A percentile compares a stretch with the other conserved stretches of the same genome.
These are phyloP conservation scores for Bolborhynchus lineola DNA, from an alignment of 2,113 vertebrate genomes.

Conservation along the genomic window DNA sequence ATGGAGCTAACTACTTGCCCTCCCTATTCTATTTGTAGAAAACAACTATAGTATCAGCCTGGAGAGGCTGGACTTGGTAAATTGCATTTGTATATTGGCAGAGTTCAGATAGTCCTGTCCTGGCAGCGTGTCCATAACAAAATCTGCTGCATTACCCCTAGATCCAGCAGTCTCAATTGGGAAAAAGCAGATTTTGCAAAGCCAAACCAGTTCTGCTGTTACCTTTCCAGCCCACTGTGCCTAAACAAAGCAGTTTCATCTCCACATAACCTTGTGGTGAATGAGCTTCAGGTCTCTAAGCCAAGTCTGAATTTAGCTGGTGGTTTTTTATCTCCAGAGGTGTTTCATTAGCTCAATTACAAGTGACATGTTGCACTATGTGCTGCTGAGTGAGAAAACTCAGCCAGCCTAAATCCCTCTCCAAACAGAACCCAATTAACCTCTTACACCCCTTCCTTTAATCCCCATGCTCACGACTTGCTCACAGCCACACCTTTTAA, in stretches of 20 bases:
- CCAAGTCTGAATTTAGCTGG: constrained; percentile 13
- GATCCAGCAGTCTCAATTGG: background rate
- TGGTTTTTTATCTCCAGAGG: constrained; percentile 42
- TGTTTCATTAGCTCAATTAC: constrained; percentile 66
- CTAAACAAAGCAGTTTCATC: background rate
- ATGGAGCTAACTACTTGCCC: background rate
- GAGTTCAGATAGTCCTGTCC: background rate
- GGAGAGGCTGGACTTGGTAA: background rate
- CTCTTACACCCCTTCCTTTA: background rate
- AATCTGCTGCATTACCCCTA: background rate
- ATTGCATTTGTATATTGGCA: background rate
- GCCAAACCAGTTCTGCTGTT: background rate
- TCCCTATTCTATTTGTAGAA: background rate
- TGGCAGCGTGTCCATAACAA: background rate
- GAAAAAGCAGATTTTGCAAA: background rate
- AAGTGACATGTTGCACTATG: constrained; percentile 23
- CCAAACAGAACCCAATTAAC: constrained; percentile 54
- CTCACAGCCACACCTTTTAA: background rate
- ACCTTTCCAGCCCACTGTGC: background rate
- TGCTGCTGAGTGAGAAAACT: constrained; percentile 2
- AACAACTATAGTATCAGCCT: background rate
- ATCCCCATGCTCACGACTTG: background rate
- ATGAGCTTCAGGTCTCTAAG: background rate
- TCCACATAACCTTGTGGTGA: background rate
- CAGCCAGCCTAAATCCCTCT: constrained; percentile 62